Conservation (phyloP, 2,113 vertebrate species). For the Okapia johnstoni region DNA sequence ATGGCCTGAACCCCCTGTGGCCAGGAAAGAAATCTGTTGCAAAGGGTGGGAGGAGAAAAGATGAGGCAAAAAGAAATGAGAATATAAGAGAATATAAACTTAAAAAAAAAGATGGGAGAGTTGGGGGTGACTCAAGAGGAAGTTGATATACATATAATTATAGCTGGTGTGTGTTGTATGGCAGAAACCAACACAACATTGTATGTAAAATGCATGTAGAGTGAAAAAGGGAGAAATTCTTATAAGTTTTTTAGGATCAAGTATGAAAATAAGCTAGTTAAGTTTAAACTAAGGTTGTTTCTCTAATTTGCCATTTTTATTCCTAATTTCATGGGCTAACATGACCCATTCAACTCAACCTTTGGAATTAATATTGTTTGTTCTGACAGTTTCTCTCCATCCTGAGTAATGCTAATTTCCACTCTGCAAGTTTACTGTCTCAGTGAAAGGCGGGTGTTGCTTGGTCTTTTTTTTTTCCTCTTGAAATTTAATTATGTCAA, state of each 20-base stretch:
- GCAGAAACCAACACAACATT: not conserved
- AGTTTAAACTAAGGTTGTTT: not conserved
- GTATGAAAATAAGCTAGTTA: not conserved
- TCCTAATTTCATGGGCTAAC: conserved; percentile 17
- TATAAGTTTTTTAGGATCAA: not conserved
- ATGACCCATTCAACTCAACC: conserved; percentile 23
- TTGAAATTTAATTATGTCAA: conserved; percentile 43
- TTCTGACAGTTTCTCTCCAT: conserved; percentile 20
- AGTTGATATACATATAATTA: not conserved
- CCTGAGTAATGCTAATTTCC: not conserved
- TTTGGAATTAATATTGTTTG: not conserved
- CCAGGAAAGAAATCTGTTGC: not conserved
- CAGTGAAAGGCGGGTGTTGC: not conserved
- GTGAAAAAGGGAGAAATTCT: not conserved
- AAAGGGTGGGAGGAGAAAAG: not conserved
- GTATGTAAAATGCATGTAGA: not conserved
- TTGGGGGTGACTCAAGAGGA: not conserved
- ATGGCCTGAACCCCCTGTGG: not conserved
- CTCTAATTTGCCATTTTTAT: not conserved
- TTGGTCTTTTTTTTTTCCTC: not conserved
- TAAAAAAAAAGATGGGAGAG: not conserved
- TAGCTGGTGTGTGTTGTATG: not conserved
- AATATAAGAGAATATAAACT: not conserved
- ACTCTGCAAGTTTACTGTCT: not conserved
- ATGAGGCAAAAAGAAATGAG: not conserved